Evolutionary conservation across 2,888 invertebrate species (phyloP), one percentile per base, ranked within the genome.

Genomic region (Dendrolimus houi): DNA sequence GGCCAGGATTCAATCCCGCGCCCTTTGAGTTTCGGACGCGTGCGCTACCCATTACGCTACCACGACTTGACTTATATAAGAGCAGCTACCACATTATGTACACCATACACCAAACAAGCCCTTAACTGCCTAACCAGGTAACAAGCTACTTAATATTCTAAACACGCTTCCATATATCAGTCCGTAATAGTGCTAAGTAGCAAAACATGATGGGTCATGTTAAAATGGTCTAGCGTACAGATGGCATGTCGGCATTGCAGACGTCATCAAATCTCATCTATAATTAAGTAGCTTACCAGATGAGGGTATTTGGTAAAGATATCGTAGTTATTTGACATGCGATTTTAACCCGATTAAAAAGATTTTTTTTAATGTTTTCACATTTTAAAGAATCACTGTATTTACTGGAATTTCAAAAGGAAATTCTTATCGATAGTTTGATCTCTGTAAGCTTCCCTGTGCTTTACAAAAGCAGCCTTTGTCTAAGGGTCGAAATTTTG

Each of bases 261-360:
- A 70, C 71, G 74, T 75, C 71, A 72, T 69, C 74, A 72, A 75
- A 79, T 75, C 74, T 72, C 72, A 68, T 79, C 76, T 76, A 74
- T 81, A 82, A 82, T 81, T 80, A 82, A 79, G 72, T 71, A 74
- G 75, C 74, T 76, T 69, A 68, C 67, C 68, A 68, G 70, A 70
- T 66, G 64, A 58, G 62, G 66, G 3, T 29, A 58, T 69, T 57
- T 57, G 58, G 62, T 66, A 63, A 66, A 66, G 62, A 62, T 64
- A 53, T 61, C 54, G 29, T 29, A 29, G 47, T 47, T 47, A 47
- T 47, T 47, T 10, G 12, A 47, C 47, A 47, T 10, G 47, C 47
- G 47, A 47, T 2, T 9, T 47, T 47, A 47, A 47, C 9, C 12
- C 47, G 47, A 47, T 47, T 10, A 10, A 47, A 0, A 47, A 10